Evolutionary conservation across 2,888 invertebrate genomes (phyloP).

Genomic region (Eupithecia insigniata): DNA sequence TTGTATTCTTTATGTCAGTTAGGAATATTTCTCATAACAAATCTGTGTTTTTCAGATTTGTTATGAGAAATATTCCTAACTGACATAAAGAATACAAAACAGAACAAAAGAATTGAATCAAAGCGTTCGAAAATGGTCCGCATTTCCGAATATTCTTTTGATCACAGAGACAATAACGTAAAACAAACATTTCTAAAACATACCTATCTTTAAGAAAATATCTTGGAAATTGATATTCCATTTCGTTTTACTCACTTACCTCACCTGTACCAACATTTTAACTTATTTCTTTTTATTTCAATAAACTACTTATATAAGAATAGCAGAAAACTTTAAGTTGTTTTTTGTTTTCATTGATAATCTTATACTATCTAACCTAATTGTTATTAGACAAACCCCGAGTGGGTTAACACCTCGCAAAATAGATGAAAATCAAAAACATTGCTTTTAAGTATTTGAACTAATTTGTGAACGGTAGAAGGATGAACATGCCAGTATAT

Average conservation of each 20-base stretch:
- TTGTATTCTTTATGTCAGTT: slow-evolving; percentile 30
- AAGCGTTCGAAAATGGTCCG: slow-evolving; percentile 29
- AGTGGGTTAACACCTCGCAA: not conserved
- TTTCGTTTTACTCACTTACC: not conserved
- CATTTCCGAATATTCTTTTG: slow-evolving; percentile 33
- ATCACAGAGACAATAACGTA: slow-evolving; percentile 27
- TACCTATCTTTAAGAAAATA: slow-evolving; percentile 8
- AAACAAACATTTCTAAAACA: slow-evolving; percentile 30
- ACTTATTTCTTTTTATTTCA: too few species aligned
- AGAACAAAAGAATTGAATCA: slow-evolving; percentile 36
- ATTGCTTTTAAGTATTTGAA: not conserved
- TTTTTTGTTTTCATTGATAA: not conserved
- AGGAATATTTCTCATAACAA: slow-evolving; percentile 27
- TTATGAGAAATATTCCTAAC: slow-evolving; percentile 28
- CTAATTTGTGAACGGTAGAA: not conserved
- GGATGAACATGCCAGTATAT: too few species aligned
- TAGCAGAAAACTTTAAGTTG: not conserved
- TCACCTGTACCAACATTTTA: not conserved
- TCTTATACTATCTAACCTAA: not conserved
- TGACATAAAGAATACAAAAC: slow-evolving; percentile 29
- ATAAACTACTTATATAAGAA: not conserved
- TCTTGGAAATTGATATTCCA: slow-evolving; percentile 11
- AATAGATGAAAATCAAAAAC: not conserved
- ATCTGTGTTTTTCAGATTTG: slow-evolving; percentile 13
- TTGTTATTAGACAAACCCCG: not conserved